phyloP scores from a whole-genome alignment of 2,888 invertebrate genomes.

The Hylaea fasciaria region DNA sequence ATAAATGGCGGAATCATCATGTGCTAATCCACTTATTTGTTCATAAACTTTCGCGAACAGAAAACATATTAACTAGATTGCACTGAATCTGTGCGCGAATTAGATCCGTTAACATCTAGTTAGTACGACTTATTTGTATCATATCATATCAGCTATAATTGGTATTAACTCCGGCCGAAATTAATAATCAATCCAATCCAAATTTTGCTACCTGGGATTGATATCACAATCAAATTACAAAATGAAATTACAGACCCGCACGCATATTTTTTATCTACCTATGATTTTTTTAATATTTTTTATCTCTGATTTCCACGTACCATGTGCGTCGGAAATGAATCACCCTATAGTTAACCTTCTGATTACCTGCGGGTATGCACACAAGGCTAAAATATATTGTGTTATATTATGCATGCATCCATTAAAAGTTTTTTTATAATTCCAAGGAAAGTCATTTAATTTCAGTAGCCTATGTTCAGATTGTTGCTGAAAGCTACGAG shows the following conservation, averaged over 20 bases:
- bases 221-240: too few relatives aligned
- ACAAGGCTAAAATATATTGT: slow-evolving; percentile 50
- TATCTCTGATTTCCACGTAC: neutral
- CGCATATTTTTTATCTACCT: neutral
- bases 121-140: too few relatives aligned
- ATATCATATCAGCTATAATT: too few relatives aligned
- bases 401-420: slow-evolving; percentile 41
- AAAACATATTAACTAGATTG: too few relatives aligned
- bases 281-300: neutral
- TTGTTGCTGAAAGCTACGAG: neutral
- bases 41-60: too few relatives aligned
- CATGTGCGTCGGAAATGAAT: neutral
- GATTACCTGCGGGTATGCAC: slow-evolving; percentile 36
- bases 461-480: slow-evolving; percentile 10
- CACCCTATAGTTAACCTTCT: slow-evolving; percentile 38
- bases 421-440: slow-evolving; percentile 45
- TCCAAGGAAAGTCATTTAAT: slow-evolving; percentile 44
- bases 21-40: too few relatives aligned
- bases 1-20: too few relatives aligned
- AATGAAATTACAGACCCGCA: slow-evolving; percentile 3
- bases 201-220: too few relatives aligned
- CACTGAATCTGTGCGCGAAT: too few relatives aligned
- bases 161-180: too few relatives aligned
- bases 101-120: too few relatives aligned
- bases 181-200: too few relatives aligned